Conservation (phyloP, 2,888 invertebrate genomes). For the Colostygia pectinataria region DNA sequence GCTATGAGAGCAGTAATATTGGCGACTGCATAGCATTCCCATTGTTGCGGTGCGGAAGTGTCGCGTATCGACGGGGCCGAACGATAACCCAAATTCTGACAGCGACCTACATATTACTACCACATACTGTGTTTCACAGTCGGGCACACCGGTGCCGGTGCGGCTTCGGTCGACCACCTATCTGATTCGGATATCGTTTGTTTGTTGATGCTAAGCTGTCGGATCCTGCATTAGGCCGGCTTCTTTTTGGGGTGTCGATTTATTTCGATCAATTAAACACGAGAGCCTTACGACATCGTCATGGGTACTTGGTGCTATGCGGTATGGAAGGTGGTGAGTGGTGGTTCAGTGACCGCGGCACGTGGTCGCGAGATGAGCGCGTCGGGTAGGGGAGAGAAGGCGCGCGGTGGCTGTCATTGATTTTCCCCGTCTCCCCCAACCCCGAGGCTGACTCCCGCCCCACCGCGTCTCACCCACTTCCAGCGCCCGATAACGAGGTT, state of each 20-base stretch:
- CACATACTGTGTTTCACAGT: slow-evolving; percentile 55
- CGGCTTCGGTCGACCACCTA: slow-evolving; percentile 47
- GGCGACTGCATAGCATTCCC: slow-evolving; percentile 67
- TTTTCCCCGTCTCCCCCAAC: slow-evolving; percentile 75
- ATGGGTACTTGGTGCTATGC: slow-evolving; percentile 31
- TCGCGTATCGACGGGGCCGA: slow-evolving; percentile 76
- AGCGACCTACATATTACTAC: slow-evolving; percentile 74
- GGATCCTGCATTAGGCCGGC: slow-evolving; percentile 26
- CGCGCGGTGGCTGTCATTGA: slow-evolving; percentile 83
- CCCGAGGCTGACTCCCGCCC: slow-evolving; percentile 66
- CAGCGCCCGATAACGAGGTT: slow-evolving; percentile 83
- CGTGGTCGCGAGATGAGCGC: slow-evolving; percentile 81
- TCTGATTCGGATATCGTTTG: slow-evolving; percentile 44
- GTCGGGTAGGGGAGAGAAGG: slow-evolving; percentile 78
- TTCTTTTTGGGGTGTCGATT: slow-evolving; percentile 31
- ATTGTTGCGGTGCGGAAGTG: slow-evolving; percentile 68
- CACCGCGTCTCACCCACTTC: slow-evolving; percentile 82
- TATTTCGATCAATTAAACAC: slow-evolving; percentile 31
- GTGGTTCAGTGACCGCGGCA: slow-evolving; percentile 78
- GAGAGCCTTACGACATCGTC: slow-evolving; percentile 21
- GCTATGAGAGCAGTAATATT: slow-evolving; percentile 57
- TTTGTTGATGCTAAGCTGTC: slow-evolving; percentile 48
- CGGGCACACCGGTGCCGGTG: slow-evolving; percentile 50
- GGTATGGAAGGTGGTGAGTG: slow-evolving; percentile 43
- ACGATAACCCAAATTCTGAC: slow-evolving; percentile 80